Evolutionary conservation across 2,888 invertebrate species (phyloP).

Genomic region (Stenolophus ochropezus): DNA sequence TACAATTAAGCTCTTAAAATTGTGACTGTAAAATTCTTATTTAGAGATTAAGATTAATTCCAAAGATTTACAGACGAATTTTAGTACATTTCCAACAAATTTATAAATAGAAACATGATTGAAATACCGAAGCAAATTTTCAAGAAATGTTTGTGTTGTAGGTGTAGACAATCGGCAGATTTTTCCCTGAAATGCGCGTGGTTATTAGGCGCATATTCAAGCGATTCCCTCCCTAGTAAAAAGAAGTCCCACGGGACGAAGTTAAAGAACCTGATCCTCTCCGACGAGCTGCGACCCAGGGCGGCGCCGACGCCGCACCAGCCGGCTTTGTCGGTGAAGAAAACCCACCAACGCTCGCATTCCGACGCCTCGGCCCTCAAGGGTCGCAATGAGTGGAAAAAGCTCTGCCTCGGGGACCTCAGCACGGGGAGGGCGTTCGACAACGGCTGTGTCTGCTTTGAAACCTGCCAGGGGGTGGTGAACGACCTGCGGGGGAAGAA

Average conservation of each 20-base stretch:
- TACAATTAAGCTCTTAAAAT: no score
- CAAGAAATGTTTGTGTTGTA: slow-evolving; percentile 69
- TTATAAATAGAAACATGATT: no score
- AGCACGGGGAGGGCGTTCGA: slow-evolving; percentile 97
- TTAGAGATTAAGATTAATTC: no score
- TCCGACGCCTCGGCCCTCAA: slow-evolving; percentile 86
- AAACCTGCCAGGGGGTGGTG: slow-evolving; percentile 86
- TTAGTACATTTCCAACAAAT: no score
- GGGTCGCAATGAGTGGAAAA: slow-evolving; percentile 66
- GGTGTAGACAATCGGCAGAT: slow-evolving; percentile 95
- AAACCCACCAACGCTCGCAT: slow-evolving; percentile 89
- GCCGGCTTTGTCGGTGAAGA: slow-evolving; percentile 75
- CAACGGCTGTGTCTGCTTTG: slow-evolving; percentile 94
- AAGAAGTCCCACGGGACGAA: slow-evolving; percentile 86
- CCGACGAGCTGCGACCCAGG: slow-evolving; percentile 76
- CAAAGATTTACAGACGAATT: no score
- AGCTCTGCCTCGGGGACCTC: slow-evolving; percentile 90
- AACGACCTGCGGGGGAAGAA: slow-evolving; percentile 86
- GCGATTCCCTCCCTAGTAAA: slow-evolving; percentile 82
- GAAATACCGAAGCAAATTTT: no score
- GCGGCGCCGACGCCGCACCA: slow-evolving; percentile 64
- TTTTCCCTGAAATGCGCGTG: slow-evolving; percentile 97
- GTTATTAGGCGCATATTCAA: slow-evolving; percentile 95
- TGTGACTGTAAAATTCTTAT: no score
- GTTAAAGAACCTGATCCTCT: slow-evolving; percentile 83